phyloP scores from a whole-genome alignment of 2,888 invertebrate genomes.

The Stenoptilia bipunctidactyla region DNA sequence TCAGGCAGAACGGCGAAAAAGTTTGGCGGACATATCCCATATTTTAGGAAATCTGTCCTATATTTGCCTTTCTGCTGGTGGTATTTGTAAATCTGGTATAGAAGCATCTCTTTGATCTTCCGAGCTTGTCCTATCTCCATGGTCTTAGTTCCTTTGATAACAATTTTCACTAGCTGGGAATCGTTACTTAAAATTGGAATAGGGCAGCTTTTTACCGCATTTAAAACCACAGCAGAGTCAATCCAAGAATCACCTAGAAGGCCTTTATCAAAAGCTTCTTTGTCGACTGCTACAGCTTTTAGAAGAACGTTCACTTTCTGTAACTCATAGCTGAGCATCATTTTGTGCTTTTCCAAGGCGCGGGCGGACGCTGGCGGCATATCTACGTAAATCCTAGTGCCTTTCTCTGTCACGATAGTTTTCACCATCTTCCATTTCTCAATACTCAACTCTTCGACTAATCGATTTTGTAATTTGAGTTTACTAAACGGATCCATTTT shows the following conservation, averaged over 20 bases:
- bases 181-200: constrained; percentile 38
- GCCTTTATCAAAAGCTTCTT: constrained; percentile 45
- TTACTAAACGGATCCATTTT: constrained; percentile 42
- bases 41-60: constrained; percentile 42
- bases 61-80: constrained; percentile 27
- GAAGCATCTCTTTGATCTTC: constrained; percentile 44
- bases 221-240: constrained; percentile 19
- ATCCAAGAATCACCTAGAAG: constrained; percentile 26
- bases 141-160: constrained; percentile 34
- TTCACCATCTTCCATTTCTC: constrained; percentile 56
- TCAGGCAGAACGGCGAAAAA: constrained; percentile 44
- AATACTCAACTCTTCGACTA: constrained; percentile 34
- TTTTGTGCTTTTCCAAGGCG: constrained; percentile 39
- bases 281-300: constrained; percentile 51
- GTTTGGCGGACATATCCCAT: constrained; percentile 39
- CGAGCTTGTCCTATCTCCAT: constrained; percentile 30
- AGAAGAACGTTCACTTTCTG: constrained; percentile 51
- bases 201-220: constrained; percentile 24
- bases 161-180: constrained; percentile 32
- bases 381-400: constrained; percentile 52
- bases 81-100: constrained; percentile 42
- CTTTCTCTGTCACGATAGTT: constrained; percentile 39
- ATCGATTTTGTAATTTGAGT: constrained; percentile 44
- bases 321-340: constrained; percentile 52
- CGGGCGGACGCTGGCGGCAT: constrained; percentile 52